Evolutionary conservation across 2,113 vertebrate species (phyloP).

Genomic region (Albula glossodonta): DNA sequence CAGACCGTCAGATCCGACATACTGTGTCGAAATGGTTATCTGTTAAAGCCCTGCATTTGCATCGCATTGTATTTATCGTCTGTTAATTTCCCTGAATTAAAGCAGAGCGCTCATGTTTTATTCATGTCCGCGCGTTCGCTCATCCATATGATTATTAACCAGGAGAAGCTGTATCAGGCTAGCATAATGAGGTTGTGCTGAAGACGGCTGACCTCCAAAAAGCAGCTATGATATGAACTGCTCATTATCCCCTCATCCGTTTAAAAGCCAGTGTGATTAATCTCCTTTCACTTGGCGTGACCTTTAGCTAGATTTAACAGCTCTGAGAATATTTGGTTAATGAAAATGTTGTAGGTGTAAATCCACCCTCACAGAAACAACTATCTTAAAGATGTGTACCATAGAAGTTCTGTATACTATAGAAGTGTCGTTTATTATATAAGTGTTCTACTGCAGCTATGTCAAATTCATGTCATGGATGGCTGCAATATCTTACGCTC

Average conservation of each 20-base stretch:
- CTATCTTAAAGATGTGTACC: neutral
- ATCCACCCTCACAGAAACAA: neutral
- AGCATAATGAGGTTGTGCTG: neutral
- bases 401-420: no score
- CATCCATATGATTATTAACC: neutral
- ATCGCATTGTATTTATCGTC: neutral
- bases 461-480: no score
- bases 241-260: neutral
- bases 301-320: neutral
- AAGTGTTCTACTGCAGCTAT: no score
- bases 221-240: neutral
- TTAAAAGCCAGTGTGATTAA: neutral
- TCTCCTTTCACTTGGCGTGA: neutral
- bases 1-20: neutral
- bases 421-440: no score
- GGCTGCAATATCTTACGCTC: no score
- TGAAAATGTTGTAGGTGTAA: neutral
- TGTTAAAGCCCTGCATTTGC: neutral
- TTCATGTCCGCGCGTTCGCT: neutral
- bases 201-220: neutral
- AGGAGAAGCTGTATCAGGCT: neutral
- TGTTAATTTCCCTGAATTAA: neutral
- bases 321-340: neutral
- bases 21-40: neutral
- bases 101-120: neutral